Percentiles rank a stretch among this genome's conserved stretches.
Evolutionary conservation across 2,113 vertebrate genomes (phyloP).

Genomic region (Rhizomys pruinosus): DNA sequence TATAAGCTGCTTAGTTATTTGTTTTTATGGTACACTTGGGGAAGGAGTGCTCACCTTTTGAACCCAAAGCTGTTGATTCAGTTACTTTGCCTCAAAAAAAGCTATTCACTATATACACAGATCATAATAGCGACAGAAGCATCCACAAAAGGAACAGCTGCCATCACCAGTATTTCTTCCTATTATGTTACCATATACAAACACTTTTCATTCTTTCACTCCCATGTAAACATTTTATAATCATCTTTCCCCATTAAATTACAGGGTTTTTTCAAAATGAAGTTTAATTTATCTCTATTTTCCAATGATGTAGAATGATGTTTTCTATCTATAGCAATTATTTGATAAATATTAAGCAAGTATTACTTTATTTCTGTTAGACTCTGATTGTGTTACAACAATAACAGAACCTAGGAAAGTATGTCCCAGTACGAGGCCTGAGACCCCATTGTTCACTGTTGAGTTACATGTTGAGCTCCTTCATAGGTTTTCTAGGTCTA

Average conservation of each 20-base stretch:
- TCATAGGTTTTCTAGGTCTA: not conserved
- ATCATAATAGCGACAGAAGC: not conserved
- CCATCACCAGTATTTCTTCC: not conserved
- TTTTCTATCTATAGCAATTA: not conserved
- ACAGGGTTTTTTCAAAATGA: not conserved
- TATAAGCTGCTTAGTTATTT: not conserved
- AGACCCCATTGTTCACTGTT: too few relatives aligned
- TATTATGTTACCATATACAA: not conserved
- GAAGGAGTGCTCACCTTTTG: not conserved
- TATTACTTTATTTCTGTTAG: not conserved
- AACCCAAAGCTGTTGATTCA: not conserved
- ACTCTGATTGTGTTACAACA: not conserved
- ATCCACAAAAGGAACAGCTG: not conserved
- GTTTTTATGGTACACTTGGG: not conserved
- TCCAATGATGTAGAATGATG: not conserved
- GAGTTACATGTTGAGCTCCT: not conserved
- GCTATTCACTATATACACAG: not conserved
- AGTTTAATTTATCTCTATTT: not conserved
- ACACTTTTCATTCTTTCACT: not conserved
- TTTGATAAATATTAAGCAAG: conserved; percentile 22
- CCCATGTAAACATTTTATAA: not conserved
- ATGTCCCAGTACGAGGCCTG: not conserved
- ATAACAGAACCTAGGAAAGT: not conserved
- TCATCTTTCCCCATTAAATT: not conserved
- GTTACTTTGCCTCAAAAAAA: not conserved